Base-by-base conservation (phyloP, 2,888 invertebrate species). In the Chrysina gloriosa region DNA sequence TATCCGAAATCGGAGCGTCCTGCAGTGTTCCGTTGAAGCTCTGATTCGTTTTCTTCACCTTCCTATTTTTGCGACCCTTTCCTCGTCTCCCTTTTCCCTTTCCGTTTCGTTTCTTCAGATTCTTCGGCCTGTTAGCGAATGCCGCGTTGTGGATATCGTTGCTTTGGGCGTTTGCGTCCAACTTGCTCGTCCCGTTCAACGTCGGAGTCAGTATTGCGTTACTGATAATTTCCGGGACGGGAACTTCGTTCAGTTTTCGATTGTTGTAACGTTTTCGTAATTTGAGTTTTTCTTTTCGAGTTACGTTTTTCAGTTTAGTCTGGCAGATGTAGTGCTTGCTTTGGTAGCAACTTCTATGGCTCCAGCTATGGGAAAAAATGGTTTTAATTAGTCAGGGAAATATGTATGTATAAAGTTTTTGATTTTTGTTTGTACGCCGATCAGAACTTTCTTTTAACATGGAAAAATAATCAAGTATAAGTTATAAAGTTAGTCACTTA, bases 271-370 rank as follows among this genome's bases (percentile, higher is more conserved):
- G 85, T 14, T 81, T 77, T 54, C 82, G 80, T 1, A 86, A 75
- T 14, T 85, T 85, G 70, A 85, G 86, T 68, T 85, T 81, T 66
- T 84, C 86, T 14, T 84, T 78, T 70, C 84, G 85, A 27, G 84
- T 80, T 1, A 87, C 83, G 70, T 86, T 86, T 64, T 81, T 84
- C 3, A 89, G 82, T 77, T 86, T 87, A 11, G 88, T 87, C 80
- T 92, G 91, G 81, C 93, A 93, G 77, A 93, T 88, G 84, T 85
- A 92, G 77, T 89, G 87, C 70, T 88, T 89, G 9, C 84, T 82
- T 70, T 89, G 86, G 68, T 88, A 80, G 82, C 93, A 93, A 77
- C 85, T 87, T 47, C 86, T 85, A 0, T 89, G 86, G 54, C 86
- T 86, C 93, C 93, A 93, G 77, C 89, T 89, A 83, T 68, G 84